Evolutionary conservation across 1,140 invertebrate species (phyloP).

Genomic region (Diachasma alloeum): DNA sequence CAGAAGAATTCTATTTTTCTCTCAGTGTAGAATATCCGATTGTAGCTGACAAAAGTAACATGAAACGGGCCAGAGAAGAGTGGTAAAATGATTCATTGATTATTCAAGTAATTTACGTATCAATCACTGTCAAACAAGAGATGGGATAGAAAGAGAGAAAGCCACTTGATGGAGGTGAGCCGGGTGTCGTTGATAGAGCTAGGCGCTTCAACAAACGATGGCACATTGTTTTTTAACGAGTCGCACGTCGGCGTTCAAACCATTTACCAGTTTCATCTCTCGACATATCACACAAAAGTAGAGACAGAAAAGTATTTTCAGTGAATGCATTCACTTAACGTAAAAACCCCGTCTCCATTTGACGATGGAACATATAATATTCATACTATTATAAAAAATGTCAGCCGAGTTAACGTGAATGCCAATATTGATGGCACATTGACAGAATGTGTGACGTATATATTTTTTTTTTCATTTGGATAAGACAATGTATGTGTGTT

Average conservation of each 20-base stretch:
- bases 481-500: no score
- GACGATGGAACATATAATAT: slow-evolving; percentile 1
- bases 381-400: slow-evolving; percentile 36
- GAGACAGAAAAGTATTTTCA: background rate
- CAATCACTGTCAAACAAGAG: slow-evolving; percentile 1
- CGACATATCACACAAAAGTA: background rate
- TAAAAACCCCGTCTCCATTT: background rate
- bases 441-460: no score
- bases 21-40: background rate
- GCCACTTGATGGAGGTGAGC: slow-evolving; percentile 7
- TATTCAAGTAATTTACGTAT: background rate
- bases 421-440: slow-evolving; percentile 45
- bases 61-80: background rate
- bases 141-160: background rate
- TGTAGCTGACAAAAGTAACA: background rate
- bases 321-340: background rate
- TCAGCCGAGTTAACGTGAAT: slow-evolving; percentile 49
- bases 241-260: background rate
- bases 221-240: slow-evolving; percentile 3
- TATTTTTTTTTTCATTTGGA: background rate
- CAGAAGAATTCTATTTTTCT: no score
- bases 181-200: slow-evolving; percentile 9
- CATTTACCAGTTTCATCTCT: background rate
- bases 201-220: background rate
- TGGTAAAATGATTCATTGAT: background rate